Evolutionary conservation across 2,797 vertebrate genomes (phyloP), one percentile per base, ranked within the genome.

Genomic region (Poecile montanus): DNA sequence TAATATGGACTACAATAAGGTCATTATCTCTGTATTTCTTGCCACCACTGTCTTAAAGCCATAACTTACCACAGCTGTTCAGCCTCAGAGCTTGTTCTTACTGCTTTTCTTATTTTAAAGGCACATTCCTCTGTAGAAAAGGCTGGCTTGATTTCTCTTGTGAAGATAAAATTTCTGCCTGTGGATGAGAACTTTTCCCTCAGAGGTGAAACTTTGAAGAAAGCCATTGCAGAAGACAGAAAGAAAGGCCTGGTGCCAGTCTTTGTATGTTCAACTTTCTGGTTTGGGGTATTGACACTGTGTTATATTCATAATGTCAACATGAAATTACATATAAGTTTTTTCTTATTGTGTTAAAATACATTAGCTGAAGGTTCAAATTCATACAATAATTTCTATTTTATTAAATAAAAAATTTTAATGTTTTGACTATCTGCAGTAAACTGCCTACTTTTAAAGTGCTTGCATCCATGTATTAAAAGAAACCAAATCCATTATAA

Each of bases 81-180:
- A 73, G 40, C 32, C 40, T 91, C 36, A 88, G 23, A 86, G 7
- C 26, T 84, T 80, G 58, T 45, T 48, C 47, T 95, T 92, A 65
- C 61, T 82, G 42, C 47, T 63, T 67, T 87, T 91, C 56, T 90
- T 85, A 77, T 89, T 81, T 74, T 66, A 51, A 85, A 99, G 99
- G 99, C 99, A 66, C 99, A 99, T 95, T 99, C 99, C 20, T 99
- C 99, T 0, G 98, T 99, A 26, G 99, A 99, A 97, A 99, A 99
- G 93, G 99, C 99, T 27, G 98, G 99, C n/a, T 97, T 99, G 95
- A 99, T 99, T 97, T 98, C 99, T 67, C 98, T 99, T 57, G 98
- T 99, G 96, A 99, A 99, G 97, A 98, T 99, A 81, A 97, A 97
- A 65, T 99, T 99, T 96, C 98, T 99, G 81, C 98, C 98, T 45